A percentile compares a stretch with the other conserved stretches of the same genome.
These are phyloP conservation scores for Endomychus coccineus DNA, from an alignment of 2,888 invertebrate genomes.

Conservation along the genomic window DNA sequence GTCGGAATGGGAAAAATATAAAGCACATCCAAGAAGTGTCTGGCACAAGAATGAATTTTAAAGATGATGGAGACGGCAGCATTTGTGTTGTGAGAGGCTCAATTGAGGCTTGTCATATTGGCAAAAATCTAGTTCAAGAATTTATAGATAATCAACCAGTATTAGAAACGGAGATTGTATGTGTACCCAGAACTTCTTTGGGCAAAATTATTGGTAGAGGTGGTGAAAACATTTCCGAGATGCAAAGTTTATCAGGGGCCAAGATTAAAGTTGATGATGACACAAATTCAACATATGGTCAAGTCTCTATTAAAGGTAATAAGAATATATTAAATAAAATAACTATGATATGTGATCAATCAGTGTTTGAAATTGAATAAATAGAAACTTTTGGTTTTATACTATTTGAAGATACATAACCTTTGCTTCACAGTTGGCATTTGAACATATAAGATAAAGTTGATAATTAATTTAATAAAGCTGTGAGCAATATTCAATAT, in stretches of 20 bases:
- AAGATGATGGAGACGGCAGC: conserved; percentile 50
- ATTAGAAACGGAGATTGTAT: conserved; percentile 58
- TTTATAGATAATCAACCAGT: conserved; percentile 60
- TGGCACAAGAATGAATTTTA: conserved; percentile 52
- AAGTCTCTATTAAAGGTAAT: conserved; percentile 36
- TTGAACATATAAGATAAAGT: no score
- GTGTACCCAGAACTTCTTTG: conserved; percentile 58
- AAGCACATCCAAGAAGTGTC: conserved; percentile 68
- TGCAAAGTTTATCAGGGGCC: conserved; percentile 65
- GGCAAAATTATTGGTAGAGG: conserved; percentile 69
- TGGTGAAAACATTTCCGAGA: conserved; percentile 64
- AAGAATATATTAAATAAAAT: no score
- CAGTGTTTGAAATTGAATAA: no score
- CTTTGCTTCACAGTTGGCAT: no score
- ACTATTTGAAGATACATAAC: no score
- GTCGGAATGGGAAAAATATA: conserved; percentile 69
- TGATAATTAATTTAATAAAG: no score
- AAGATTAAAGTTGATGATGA: conserved; percentile 53
- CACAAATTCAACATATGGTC: conserved; percentile 19
- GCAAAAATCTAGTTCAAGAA: conserved; percentile 63
- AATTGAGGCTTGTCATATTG: conserved; percentile 58
- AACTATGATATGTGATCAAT: no score
- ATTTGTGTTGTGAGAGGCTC: conserved; percentile 67
- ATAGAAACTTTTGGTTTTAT: no score
- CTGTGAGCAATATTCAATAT: no score